Conservation (phyloP, 2,888 invertebrate genomes). For the Lamproptera curius region DNA sequence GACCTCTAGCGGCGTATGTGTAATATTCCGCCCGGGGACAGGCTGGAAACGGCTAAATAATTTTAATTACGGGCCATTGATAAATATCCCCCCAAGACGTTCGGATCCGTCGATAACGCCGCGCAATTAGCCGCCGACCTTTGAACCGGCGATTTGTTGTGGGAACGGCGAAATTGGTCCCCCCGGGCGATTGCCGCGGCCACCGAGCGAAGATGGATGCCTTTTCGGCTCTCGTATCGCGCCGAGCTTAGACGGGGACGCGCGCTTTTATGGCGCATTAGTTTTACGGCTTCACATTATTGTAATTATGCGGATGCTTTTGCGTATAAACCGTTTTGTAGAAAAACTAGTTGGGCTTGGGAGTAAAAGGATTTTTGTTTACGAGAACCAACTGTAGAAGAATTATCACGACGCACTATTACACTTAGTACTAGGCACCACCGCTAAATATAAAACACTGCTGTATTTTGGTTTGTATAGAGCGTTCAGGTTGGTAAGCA, state of each 20-base stretch:
- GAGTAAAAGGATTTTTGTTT: too few species aligned
- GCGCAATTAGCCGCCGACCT: slow-evolving; percentile 72
- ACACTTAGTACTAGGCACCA: too few species aligned
- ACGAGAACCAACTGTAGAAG: too few species aligned
- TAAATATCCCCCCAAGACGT: slow-evolving; percentile 69
- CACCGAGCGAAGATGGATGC: slow-evolving; percentile 22
- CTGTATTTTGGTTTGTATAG: too few species aligned
- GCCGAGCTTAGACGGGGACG: not conserved
- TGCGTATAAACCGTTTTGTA: too few species aligned
- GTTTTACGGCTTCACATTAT: too few species aligned
- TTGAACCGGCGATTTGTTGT: slow-evolving; percentile 71
- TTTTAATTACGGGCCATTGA: slow-evolving; percentile 78
- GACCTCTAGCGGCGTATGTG: slow-evolving; percentile 72
- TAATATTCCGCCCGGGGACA: slow-evolving; percentile 71
- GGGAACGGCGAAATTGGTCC: slow-evolving; percentile 65
- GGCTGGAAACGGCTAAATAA: slow-evolving; percentile 59
- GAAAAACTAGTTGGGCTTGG: too few species aligned
- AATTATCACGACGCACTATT: too few species aligned
- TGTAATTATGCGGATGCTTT: too few species aligned
- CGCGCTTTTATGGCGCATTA: not conserved
- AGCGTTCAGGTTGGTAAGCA: too few species aligned
- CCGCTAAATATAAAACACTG: too few species aligned
- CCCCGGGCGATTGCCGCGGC: slow-evolving; percentile 39
- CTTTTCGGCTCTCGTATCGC: not conserved
- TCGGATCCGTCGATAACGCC: slow-evolving; percentile 66